Evolutionary conservation across 2,797 vertebrate species (phyloP).

Genomic region (Simalia tracyae): DNA sequence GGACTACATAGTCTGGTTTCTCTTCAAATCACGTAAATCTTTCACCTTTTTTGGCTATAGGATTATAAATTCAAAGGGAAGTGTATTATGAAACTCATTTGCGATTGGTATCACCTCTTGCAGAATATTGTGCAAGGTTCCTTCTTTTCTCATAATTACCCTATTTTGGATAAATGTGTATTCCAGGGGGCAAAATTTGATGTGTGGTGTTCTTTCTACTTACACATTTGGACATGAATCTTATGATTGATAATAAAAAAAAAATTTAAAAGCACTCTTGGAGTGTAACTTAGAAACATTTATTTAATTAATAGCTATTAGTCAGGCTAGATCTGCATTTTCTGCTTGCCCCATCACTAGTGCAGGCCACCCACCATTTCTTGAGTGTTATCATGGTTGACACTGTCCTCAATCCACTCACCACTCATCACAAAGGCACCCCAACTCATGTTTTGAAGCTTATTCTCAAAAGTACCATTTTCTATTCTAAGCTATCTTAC

Average conservation of each 20-base stretch:
- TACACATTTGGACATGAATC: background rate
- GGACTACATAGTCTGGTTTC: background rate
- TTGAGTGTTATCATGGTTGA: background rate
- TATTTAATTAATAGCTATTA: background rate
- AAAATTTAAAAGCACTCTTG: background rate
- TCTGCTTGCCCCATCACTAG: background rate
- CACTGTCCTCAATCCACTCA: background rate
- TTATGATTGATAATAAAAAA: background rate
- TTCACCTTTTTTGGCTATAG: background rate
- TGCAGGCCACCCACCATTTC: background rate
- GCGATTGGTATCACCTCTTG: background rate
- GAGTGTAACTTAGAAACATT: background rate
- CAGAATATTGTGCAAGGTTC: too few relatives aligned
- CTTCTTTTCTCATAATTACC: background rate
- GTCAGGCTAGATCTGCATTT: background rate
- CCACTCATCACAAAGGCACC: background rate
- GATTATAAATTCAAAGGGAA: constrained; percentile 17
- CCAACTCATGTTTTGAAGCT: background rate
- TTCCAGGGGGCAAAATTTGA: background rate
- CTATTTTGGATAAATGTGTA: background rate
- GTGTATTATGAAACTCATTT: background rate
- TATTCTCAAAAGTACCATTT: background rate
- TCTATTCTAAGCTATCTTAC: background rate
- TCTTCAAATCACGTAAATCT: background rate
- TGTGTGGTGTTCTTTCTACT: background rate